These are phyloP conservation scores for Magallana angulata DNA, from an alignment of 1,140 invertebrate species.

Conservation along the genomic window DNA sequence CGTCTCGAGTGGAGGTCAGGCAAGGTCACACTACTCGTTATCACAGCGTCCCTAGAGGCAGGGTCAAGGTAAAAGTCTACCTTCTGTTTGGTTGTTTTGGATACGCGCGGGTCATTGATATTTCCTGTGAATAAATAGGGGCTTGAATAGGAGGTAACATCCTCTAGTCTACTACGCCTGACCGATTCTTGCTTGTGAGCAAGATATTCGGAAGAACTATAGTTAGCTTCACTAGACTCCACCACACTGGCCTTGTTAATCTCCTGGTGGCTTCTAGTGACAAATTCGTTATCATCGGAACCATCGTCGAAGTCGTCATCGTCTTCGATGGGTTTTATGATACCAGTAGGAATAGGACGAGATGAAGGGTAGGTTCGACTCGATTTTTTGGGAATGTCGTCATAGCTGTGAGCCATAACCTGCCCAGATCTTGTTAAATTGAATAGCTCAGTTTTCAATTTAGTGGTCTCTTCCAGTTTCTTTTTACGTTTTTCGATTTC, in stretches of 20 bases:
- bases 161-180: constrained; percentile 63
- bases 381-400: constrained; percentile 71
- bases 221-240: constrained; percentile 63
- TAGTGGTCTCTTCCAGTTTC: constrained; percentile 84
- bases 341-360: constrained; percentile 79
- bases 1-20: constrained; percentile 70
- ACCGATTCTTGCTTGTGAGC: constrained; percentile 74
- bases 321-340: constrained; percentile 76
- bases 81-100: constrained; percentile 46
- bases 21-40: constrained; percentile 73
- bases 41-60: constrained; percentile 58
- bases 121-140: constrained; percentile 63
- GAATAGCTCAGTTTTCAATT: constrained; percentile 83
- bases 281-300: constrained; percentile 42
- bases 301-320: constrained; percentile 56
- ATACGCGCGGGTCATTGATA: constrained; percentile 55
- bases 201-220: constrained; percentile 77
- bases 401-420: constrained; percentile 73
- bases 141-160: constrained; percentile 62
- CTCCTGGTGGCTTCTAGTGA: constrained; percentile 49
- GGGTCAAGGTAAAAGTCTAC: constrained; percentile 55
- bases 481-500: constrained; percentile 84
- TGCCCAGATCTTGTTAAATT: constrained; percentile 72
- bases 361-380: constrained; percentile 55
- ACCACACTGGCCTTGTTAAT: constrained; percentile 30